phyloP scores from a whole-genome alignment of 2,113 vertebrate genomes.

The Myanophis thanlyinensis region DNA sequence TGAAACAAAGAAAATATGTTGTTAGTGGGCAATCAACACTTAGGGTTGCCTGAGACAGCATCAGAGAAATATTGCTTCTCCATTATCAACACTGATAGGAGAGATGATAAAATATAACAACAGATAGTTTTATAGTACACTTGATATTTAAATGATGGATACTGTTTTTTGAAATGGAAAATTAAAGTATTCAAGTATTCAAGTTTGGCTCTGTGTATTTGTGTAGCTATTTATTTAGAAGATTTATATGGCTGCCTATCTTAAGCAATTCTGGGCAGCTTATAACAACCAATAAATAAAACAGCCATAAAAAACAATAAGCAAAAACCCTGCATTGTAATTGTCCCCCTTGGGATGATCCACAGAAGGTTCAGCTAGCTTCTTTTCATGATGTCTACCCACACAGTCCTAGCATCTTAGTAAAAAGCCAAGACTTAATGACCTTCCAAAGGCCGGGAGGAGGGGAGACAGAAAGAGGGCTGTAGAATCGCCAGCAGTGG shows the following conservation, averaged over 20 bases:
- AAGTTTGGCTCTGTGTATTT: background rate
- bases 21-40: background rate
- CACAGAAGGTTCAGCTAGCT: background rate
- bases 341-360: background rate
- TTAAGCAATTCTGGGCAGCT: background rate
- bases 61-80: constrained; percentile 1
- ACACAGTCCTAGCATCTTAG: background rate
- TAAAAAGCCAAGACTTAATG: background rate
- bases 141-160: constrained; percentile 30
- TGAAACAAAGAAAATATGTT: constrained; percentile 1
- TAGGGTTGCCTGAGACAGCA: constrained; percentile 20
- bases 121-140: constrained; percentile 35
- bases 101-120: constrained; percentile 17
- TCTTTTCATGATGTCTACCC: background rate
- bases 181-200: background rate
- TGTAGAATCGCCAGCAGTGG: background rate
- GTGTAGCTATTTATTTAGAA: background rate
- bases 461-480: background rate
- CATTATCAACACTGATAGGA: constrained; percentile 21
- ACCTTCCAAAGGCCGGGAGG: background rate
- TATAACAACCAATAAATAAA: background rate
- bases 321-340: background rate
- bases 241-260: background rate
- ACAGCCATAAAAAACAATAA: background rate
- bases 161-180: background rate